Evolutionary conservation across 2,888 invertebrate species (phyloP).

Genomic region (Drosophila kanekoi): DNA sequence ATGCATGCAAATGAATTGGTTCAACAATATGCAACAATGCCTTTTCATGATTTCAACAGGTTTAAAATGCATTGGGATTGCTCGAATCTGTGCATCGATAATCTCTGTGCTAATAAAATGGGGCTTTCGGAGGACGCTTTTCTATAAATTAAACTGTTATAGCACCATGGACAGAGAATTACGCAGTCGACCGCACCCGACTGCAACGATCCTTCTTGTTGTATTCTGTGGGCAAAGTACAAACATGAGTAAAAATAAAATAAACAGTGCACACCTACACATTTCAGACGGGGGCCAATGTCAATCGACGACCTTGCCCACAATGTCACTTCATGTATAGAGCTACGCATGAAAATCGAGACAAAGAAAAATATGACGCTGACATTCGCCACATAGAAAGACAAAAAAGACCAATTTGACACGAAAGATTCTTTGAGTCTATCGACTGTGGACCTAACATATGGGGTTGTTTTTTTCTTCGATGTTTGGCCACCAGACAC

Average conservation of each 20-base stretch:
- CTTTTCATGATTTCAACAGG: no score
- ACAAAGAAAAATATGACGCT: conserved; percentile 33
- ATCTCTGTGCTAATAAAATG: no score
- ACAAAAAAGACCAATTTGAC: conserved; percentile 36
- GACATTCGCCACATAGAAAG: conserved; percentile 24
- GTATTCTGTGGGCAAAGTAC: not conserved
- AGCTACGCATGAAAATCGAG: conserved; percentile 13
- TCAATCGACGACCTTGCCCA: conserved; percentile 68
- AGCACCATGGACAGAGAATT: not conserved
- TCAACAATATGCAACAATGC: no score
- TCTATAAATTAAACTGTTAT: no score
- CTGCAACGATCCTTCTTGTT: not conserved
- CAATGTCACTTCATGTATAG: conserved; percentile 49
- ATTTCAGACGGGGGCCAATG: conserved; percentile 55
- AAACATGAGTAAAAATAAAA: conserved; percentile 34
- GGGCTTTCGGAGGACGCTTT: no score
- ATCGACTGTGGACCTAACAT: not conserved
- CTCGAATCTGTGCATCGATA: no score
- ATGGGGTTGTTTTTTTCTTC: conserved; percentile 1
- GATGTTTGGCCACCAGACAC: conserved; percentile 51
- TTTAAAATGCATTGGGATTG: no score
- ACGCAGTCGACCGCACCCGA: not conserved
- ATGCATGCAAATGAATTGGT: not conserved
- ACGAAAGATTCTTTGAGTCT: conserved; percentile 48
- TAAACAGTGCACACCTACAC: conserved; percentile 48